Percentiles rank a stretch among this genome's conserved stretches.
Conservation (phyloP, 2,113 vertebrate genomes). For the Bubo blakistoni region DNA sequence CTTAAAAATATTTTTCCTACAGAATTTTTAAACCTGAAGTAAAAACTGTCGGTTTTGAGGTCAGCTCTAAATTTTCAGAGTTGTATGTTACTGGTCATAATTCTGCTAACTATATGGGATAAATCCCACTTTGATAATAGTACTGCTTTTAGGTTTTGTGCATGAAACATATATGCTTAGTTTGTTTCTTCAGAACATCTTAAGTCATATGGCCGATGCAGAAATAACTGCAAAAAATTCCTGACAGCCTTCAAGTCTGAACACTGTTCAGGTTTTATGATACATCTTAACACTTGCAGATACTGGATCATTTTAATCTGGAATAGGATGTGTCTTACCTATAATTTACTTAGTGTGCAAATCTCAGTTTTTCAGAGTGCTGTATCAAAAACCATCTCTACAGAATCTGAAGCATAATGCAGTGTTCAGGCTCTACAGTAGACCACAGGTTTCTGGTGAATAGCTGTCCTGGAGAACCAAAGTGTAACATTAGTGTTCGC, state of each 20-base stretch:
- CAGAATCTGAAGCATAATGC: background rate
- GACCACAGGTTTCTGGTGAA: background rate
- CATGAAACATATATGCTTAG: background rate
- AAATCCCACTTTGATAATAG: background rate
- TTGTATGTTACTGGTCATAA: background rate
- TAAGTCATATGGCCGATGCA: background rate
- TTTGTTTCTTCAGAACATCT: background rate
- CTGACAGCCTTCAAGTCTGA: background rate
- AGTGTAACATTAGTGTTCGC: background rate
- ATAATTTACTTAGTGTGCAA: background rate
- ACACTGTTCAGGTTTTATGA: background rate
- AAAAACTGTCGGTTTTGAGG: background rate
- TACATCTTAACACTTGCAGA: background rate
- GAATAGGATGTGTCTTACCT: background rate
- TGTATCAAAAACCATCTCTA: background rate
- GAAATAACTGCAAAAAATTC: background rate
- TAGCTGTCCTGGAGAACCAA: background rate
- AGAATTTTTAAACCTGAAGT: background rate
- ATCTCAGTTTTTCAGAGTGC: background rate
- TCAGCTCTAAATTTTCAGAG: background rate
- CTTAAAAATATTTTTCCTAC: background rate
- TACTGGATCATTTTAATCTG: slow-evolving; percentile 9
- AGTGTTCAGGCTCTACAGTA: background rate
- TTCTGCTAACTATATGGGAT: background rate
- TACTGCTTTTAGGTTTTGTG: background rate